These are phyloP conservation scores for Actinopyga echinites DNA, from an alignment of 53 echinoderm and acorn worm species.

Conservation along the genomic window DNA sequence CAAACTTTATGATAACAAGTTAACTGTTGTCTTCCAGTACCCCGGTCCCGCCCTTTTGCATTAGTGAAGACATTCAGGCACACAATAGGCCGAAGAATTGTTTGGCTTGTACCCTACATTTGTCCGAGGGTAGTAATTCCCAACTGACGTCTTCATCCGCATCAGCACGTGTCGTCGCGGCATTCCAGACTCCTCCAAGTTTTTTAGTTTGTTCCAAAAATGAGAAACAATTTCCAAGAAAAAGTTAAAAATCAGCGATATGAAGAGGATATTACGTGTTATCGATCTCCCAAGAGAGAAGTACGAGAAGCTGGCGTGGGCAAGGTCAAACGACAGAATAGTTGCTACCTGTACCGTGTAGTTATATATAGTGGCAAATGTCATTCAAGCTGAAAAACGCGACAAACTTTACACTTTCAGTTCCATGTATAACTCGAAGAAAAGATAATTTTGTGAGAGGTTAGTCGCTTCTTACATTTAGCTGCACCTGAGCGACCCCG, in stretches of 20 bases:
- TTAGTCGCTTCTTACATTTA: conserved; percentile 1
- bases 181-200: too few relatives aligned
- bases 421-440: conserved; percentile 9
- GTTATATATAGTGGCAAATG: background rate
- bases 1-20: too few relatives aligned
- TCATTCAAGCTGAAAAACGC: background rate
- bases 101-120: too few relatives aligned
- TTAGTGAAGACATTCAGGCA: too few relatives aligned
- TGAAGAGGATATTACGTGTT: conserved; percentile 29
- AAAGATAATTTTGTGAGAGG: conserved; percentile 35
- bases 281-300: conserved; percentile 18
- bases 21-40: too few relatives aligned
- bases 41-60: too few relatives aligned
- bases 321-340: conserved; percentile 11
- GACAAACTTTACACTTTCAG: conserved; percentile 18
- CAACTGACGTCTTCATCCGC: too few relatives aligned
- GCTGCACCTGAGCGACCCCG: conserved; percentile 31
- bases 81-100: too few relatives aligned
- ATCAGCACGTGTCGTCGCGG: too few relatives aligned
- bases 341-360: background rate
- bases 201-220: too few relatives aligned
- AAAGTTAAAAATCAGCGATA: background rate
- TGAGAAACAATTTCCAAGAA: too few relatives aligned
- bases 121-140: too few relatives aligned
- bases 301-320: background rate